phyloP scores from a whole-genome alignment of 2,113 vertebrate species.

The Neogale vison region DNA sequence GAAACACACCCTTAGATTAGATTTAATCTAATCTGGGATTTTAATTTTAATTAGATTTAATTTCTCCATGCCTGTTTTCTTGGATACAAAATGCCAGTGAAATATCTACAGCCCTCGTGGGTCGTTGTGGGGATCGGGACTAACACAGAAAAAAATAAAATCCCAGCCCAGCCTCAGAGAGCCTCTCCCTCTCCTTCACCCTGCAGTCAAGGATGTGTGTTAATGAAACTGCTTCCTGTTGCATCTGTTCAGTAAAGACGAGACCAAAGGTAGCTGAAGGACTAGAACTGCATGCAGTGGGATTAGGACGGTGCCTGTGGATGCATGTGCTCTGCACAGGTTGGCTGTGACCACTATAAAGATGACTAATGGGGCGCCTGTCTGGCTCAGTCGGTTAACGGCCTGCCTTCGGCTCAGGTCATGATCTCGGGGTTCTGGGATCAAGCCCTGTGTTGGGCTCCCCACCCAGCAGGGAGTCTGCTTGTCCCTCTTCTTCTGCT shows the following conservation, averaged over 20 bases:
- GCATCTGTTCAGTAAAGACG: not conserved
- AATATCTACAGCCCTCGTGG: not conserved
- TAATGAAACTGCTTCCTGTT: not conserved
- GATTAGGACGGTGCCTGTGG: not conserved
- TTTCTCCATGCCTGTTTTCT: not conserved
- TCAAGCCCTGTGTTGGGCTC: not conserved
- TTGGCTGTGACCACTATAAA: not conserved
- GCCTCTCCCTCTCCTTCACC: not conserved
- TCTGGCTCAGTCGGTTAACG: not conserved
- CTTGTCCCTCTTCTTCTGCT: not conserved
- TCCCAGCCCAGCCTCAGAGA: not conserved
- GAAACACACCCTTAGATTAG: not conserved
- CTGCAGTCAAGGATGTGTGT: not conserved
- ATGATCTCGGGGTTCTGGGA: not conserved
- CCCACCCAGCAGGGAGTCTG: not conserved
- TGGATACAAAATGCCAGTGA: not conserved
- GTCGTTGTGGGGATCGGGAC: not conserved
- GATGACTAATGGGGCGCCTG: not conserved
- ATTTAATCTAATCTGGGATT: too few species aligned
- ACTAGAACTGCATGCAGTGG: not conserved
- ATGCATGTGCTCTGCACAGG: accelerated
- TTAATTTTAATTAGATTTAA: not conserved
- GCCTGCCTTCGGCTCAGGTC: not conserved
- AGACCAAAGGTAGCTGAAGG: accelerated
- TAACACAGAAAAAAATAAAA: not conserved